These are phyloP conservation scores for Vandiemenella viatica DNA, from an alignment of 2,888 invertebrate species.

Conservation along the genomic window DNA sequence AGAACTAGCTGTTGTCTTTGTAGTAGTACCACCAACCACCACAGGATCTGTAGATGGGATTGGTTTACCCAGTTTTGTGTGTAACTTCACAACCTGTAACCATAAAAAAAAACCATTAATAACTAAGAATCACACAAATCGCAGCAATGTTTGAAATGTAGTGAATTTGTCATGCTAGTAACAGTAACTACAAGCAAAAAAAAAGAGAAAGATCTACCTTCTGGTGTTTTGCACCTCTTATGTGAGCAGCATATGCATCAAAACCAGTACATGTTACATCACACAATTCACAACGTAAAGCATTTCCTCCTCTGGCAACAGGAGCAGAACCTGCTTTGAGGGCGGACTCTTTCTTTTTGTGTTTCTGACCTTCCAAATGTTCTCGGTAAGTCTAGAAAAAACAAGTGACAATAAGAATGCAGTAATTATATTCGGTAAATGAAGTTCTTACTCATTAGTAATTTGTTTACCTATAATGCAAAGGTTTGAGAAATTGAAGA, in stretches of 20 bases:
- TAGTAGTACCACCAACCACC: constrained; percentile 39
- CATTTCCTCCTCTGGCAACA: constrained; percentile 43
- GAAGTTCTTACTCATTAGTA: no score
- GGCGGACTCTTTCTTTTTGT: constrained; percentile 93
- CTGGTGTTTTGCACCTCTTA: constrained; percentile 94
- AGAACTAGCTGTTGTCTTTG: constrained; percentile 16
- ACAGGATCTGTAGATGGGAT: constrained; percentile 92
- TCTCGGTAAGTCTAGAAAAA: constrained; percentile 66
- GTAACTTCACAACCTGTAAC: constrained; percentile 61
- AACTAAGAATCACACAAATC: no score
- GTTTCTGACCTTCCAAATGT: constrained; percentile 96
- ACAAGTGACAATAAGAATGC: neutral
- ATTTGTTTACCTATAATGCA: no score
- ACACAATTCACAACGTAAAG: constrained; percentile 88
- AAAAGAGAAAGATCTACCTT: no score
- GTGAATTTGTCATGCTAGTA: no score
- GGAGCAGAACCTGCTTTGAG: constrained; percentile 54
- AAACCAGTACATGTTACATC: constrained; percentile 97
- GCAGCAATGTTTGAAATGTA: no score
- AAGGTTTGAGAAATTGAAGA: no score
- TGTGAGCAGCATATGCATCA: constrained; percentile 96
- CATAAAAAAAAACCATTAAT: neutral
- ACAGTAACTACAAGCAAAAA: no score
- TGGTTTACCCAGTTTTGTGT: constrained; percentile 93
- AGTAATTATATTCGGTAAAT: no score